Conservation (phyloP, 2,113 vertebrate species). For the Varanus komodoensis region DNA sequence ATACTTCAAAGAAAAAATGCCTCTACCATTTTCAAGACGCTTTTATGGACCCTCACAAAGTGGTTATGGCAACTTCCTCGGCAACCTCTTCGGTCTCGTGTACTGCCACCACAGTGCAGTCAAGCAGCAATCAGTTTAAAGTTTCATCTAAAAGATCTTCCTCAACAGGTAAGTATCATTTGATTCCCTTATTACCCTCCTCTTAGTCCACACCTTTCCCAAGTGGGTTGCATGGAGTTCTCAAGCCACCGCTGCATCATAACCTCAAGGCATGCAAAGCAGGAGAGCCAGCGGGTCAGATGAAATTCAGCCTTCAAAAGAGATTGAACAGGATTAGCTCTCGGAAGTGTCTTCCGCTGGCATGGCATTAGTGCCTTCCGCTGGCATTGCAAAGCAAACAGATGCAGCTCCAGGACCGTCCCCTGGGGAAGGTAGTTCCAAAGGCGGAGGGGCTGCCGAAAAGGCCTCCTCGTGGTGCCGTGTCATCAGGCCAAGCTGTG, state of each 20-base stretch:
- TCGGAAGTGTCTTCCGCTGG: no score
- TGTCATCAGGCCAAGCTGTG: no score
- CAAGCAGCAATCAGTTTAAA: conserved; percentile 94
- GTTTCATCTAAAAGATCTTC: conserved; percentile 91
- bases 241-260: neutral
- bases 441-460: no score
- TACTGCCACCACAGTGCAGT: conserved; percentile 96
- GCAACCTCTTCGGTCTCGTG: conserved; percentile 94
- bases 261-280: no score
- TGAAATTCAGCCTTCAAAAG: neutral
- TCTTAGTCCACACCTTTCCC: neutral
- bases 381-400: neutral
- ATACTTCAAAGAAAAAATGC: conserved; percentile 93
- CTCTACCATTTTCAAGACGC: conserved; percentile 98
- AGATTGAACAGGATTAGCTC: neutral
- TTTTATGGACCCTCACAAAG: conserved; percentile 95
- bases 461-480: no score
- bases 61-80: conserved; percentile 94
- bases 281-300: neutral
- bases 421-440: no score
- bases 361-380: no score
- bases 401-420: neutral
- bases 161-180: conserved; percentile 84
- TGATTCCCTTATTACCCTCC: neutral
- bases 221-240: neutral